Percentiles rank a stretch among this genome's conserved stretches.
Evolutionary conservation across 1,140 invertebrate genomes (phyloP).

Genomic region (Diuraphis noxia): DNA sequence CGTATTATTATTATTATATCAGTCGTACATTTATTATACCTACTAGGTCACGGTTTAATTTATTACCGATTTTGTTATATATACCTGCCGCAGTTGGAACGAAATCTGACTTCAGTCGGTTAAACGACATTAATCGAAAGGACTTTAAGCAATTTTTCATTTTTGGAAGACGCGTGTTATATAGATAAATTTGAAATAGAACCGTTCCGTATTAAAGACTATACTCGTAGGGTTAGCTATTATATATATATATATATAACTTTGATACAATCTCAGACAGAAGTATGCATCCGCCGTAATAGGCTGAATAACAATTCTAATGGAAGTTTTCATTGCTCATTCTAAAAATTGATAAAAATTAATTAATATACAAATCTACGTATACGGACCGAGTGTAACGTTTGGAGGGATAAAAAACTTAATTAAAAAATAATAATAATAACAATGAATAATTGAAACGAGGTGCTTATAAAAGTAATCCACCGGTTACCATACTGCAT

Average conservation of each 20-base stretch:
- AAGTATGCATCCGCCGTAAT: background rate
- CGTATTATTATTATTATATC: background rate
- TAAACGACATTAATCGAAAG: background rate
- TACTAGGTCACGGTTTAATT: background rate
- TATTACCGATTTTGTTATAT: background rate
- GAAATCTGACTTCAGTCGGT: background rate
- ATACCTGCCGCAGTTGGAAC: background rate
- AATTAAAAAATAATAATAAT: constrained; percentile 12
- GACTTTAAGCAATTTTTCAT: background rate
- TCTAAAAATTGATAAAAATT: background rate
- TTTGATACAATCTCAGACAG: background rate
- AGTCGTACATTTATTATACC: background rate
- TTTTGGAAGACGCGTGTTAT: background rate
- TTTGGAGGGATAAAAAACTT: background rate
- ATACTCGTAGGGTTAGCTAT: background rate
- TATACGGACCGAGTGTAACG: background rate
- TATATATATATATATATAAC: background rate
- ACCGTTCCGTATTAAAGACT: background rate
- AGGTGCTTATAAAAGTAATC: constrained; percentile 16
- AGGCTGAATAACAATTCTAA: background rate
- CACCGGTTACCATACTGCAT: background rate
- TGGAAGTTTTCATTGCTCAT: background rate
- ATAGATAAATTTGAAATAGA: background rate
- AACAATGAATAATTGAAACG: constrained; percentile 10
- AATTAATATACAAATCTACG: constrained; percentile 1